Evolutionary conservation across 23 tunicate species (phyloP).

Genomic region (Trididemnum nubilum): DNA sequence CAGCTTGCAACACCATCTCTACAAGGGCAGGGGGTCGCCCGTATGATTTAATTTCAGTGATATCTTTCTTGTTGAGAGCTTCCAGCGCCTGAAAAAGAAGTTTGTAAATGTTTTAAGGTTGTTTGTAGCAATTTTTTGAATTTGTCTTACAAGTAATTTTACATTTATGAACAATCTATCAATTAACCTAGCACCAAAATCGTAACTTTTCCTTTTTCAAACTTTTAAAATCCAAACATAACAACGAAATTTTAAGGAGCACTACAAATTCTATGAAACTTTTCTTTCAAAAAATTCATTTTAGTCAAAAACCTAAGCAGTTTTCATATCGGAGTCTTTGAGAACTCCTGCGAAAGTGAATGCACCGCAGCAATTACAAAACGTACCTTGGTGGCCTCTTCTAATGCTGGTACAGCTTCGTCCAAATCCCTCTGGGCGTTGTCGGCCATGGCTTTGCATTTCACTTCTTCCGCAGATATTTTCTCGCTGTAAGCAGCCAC

Average conservation of each 20-base stretch:
- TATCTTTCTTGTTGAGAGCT: slow-evolving; percentile 95
- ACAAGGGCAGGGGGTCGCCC: slow-evolving; percentile 97
- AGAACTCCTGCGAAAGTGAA: too few relatives aligned
- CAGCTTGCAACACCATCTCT: slow-evolving; percentile 98
- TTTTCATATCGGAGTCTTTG: too few relatives aligned
- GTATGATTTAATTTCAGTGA: slow-evolving; percentile 97
- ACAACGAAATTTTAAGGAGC: too few relatives aligned
- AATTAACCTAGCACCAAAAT: too few relatives aligned
- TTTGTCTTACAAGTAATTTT: not conserved
- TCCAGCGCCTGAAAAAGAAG: slow-evolving; percentile 78
- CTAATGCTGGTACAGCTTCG: slow-evolving; percentile 95
- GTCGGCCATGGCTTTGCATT: slow-evolving; percentile 94
- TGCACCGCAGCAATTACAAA: too few relatives aligned
- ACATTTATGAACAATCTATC: too few relatives aligned
- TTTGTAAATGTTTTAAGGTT: too few relatives aligned
- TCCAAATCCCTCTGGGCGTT: slow-evolving; percentile 97
- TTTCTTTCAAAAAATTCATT: too few relatives aligned
- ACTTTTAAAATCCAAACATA: too few relatives aligned
- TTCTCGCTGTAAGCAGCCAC: slow-evolving; percentile 95
- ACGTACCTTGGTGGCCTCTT: slow-evolving; percentile 87
- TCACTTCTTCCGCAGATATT: slow-evolving; percentile 80
- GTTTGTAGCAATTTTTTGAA: not conserved
- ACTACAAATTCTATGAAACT: too few relatives aligned
- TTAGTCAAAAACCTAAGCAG: too few relatives aligned
- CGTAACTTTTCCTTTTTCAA: too few relatives aligned